phyloP scores from a whole-genome alignment of 2,797 vertebrate species.

The Australoheros facetus region DNA sequence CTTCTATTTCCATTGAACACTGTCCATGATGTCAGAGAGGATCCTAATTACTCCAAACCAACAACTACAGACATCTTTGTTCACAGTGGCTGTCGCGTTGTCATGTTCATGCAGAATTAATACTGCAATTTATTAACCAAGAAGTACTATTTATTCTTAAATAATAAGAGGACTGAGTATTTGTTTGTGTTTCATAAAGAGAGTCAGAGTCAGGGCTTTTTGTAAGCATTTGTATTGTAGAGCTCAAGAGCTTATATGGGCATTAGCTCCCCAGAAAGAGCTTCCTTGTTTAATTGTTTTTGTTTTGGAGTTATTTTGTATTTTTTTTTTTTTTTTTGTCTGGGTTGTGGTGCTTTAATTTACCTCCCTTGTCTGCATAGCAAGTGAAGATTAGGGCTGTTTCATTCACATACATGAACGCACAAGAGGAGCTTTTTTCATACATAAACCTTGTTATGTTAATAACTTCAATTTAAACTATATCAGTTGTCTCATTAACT shows the following conservation, averaged over 20 bases:
- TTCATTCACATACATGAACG: neutral
- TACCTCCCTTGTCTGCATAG: slow-evolving; percentile 2
- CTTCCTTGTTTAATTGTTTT: slow-evolving; percentile 4
- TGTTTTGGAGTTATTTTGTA: neutral
- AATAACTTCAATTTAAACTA: neutral
- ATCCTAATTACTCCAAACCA: slow-evolving; percentile 12
- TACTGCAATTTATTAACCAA: slow-evolving; percentile 1
- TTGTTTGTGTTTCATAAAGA: slow-evolving; percentile 5
- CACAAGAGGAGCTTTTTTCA: neutral
- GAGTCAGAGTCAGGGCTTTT: neutral
- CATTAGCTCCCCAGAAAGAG: slow-evolving; percentile 19
- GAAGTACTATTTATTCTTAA: slow-evolving; percentile 1
- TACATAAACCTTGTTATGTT: neutral
- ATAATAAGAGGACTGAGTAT: slow-evolving; percentile 10
- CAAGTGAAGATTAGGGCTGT: slow-evolving; percentile 26
- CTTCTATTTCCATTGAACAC: neutral
- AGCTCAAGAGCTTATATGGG: slow-evolving; percentile 51
- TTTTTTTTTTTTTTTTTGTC: slow-evolving; percentile 2
- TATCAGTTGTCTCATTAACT: slow-evolving; percentile 14
- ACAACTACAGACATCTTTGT: neutral
- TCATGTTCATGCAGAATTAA: neutral
- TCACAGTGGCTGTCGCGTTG: neutral
- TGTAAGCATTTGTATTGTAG: slow-evolving; percentile 3
- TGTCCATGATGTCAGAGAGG: neutral
- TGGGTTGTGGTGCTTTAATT: slow-evolving; percentile 4